phyloP scores from a whole-genome alignment of 2,797 vertebrate genomes.

The Nyctibius grandis region DNA sequence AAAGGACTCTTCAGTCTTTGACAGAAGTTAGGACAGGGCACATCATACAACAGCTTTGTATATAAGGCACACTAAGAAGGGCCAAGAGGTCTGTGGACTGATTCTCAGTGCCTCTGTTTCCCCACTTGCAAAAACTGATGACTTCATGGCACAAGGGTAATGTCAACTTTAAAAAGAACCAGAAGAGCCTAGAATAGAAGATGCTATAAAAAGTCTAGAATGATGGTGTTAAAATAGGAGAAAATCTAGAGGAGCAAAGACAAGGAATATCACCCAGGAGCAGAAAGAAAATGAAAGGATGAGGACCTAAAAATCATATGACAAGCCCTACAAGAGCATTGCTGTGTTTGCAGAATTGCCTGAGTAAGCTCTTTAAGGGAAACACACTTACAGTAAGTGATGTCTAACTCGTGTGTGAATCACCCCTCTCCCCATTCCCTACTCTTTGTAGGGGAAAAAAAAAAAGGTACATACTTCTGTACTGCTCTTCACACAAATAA shows the following conservation, averaged over 20 bases:
- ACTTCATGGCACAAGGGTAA: neutral
- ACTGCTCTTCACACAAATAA: neutral
- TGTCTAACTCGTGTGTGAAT: neutral
- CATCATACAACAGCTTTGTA: neutral
- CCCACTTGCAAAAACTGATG: neutral
- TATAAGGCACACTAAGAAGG: neutral
- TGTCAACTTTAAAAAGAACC: neutral
- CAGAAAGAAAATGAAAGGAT: neutral
- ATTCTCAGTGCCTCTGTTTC: neutral
- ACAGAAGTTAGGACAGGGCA: neutral
- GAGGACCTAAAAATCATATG: neutral
- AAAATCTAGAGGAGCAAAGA: neutral
- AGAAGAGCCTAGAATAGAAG: neutral
- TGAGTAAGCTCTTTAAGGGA: neutral
- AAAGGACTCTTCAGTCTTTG: neutral
- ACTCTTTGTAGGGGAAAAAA: neutral
- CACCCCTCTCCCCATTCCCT: neutral
- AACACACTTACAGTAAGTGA: conserved; percentile 18
- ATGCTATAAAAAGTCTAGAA: neutral
- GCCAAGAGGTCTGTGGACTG: neutral
- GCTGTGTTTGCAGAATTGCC: neutral
- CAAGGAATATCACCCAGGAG: neutral
- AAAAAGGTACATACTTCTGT: neutral
- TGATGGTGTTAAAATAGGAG: neutral
- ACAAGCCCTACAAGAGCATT: neutral